Conservation (phyloP, 2,113 vertebrate species). For the Drymodes brunneopygia region DNA sequence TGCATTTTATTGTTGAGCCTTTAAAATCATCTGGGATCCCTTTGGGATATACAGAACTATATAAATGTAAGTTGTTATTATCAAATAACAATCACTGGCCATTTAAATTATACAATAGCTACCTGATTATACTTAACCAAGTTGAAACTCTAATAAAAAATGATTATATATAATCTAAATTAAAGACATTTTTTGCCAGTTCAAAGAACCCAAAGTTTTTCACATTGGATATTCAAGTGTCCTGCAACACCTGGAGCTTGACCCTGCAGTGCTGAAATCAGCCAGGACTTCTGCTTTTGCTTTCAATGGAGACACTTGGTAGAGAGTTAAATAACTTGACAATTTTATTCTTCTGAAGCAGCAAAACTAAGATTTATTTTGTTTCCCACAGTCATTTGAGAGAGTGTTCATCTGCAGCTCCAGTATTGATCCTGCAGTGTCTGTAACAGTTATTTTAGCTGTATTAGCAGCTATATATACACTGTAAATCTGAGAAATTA, state of each 20-base stretch:
- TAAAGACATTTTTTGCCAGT: slow-evolving; percentile 23
- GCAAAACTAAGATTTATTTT: neutral
- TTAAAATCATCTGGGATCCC: slow-evolving; percentile 43
- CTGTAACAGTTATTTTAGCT: neutral
- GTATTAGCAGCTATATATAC: neutral
- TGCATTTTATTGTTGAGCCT: slow-evolving; percentile 39
- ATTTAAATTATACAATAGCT: slow-evolving; percentile 60
- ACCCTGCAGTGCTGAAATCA: neutral
- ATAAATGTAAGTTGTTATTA: slow-evolving; percentile 54
- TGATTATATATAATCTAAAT: slow-evolving; percentile 32
- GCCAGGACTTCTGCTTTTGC: neutral
- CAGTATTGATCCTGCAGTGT: neutral
- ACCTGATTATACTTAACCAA: slow-evolving; percentile 56
- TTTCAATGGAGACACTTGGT: neutral
- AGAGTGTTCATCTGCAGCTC: neutral
- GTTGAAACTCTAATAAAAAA: slow-evolving; percentile 40
- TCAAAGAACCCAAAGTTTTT: slow-evolving; percentile 17
- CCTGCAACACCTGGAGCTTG: neutral
- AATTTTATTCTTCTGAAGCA: neutral
- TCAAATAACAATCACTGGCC: slow-evolving; percentile 49
- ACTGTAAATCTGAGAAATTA: neutral
- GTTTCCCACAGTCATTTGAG: neutral
- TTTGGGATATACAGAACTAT: slow-evolving; percentile 37
- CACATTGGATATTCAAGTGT: neutral
- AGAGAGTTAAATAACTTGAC: neutral